phyloP scores from a whole-genome alignment of 2,888 invertebrate genomes.

The Corbicula japonica region DNA sequence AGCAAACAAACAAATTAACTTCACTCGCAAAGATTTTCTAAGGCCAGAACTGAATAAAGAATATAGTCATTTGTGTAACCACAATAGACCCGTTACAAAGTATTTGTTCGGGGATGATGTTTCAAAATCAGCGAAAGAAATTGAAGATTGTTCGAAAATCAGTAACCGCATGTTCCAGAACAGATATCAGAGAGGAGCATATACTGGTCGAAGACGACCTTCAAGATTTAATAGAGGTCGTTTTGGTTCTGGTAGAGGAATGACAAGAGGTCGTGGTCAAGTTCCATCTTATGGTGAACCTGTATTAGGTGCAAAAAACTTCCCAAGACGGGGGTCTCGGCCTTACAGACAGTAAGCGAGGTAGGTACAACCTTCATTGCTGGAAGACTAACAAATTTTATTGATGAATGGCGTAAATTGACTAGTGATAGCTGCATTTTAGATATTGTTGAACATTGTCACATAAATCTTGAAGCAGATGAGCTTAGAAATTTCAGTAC shows the following conservation, averaged over 20 bases:
- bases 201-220: background rate
- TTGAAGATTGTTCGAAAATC: too few species aligned
- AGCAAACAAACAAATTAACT: conserved; percentile 46
- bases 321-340: conserved; percentile 18
- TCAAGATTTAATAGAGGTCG: too few species aligned
- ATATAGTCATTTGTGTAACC: too few species aligned
- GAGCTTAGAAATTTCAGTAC: background rate
- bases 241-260: conserved; percentile 1
- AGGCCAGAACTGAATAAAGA: too few species aligned
- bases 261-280: conserved; percentile 9
- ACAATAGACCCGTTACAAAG: too few species aligned
- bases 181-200: too few species aligned
- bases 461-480: conserved; percentile 20
- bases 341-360: conserved; percentile 5
- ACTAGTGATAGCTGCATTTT: conserved; percentile 34
- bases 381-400: conserved; percentile 40
- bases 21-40: conserved; percentile 5
- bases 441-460: conserved; percentile 45
- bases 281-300: background rate
- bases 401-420: conserved; percentile 40
- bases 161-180: too few species aligned
- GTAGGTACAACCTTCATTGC: conserved; percentile 29
- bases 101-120: too few species aligned
- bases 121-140: too few species aligned
- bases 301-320: conserved; percentile 22